Conservation (phyloP, 2,797 vertebrate species). For the Huso huso region DNA sequence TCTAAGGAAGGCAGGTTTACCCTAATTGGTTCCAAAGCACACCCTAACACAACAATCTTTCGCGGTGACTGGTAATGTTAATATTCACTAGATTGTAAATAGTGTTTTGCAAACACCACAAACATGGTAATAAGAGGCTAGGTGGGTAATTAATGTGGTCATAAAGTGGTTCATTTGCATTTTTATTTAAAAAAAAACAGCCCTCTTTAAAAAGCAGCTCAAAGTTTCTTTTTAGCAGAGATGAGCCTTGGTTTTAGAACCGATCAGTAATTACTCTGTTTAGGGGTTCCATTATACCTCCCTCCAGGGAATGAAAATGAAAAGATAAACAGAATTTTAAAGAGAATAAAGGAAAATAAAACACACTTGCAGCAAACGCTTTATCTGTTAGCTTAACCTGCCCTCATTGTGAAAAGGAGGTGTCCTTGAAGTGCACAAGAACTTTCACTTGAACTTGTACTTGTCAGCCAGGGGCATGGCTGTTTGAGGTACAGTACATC, state of each 20-base stretch:
- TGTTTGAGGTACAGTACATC: neutral
- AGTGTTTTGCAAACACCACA: constrained; percentile 90
- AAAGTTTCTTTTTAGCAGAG: constrained; percentile 72
- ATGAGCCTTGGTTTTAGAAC: constrained; percentile 74
- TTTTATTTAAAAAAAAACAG: constrained; percentile 63
- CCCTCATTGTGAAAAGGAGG: constrained; percentile 42
- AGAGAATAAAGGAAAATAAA: constrained; percentile 90
- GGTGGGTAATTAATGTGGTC: constrained; percentile 98
- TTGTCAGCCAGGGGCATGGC: neutral
- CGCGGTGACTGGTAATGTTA: constrained; percentile 70
- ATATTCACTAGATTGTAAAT: constrained; percentile 83
- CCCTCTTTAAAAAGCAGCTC: constrained; percentile 71
- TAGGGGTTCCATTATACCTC: constrained; percentile 74
- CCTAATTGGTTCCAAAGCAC: constrained; percentile 98
- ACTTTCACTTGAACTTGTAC: neutral
- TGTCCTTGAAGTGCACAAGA: constrained; percentile 25
- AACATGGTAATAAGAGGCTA: constrained; percentile 89
- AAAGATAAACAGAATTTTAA: constrained; percentile 98
- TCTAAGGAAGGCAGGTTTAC: constrained; percentile 59
- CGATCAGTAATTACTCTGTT: constrained; percentile 76
- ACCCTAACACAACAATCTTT: constrained; percentile 69
- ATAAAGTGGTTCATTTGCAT: constrained; percentile 98
- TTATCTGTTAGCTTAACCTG: constrained; percentile 69
- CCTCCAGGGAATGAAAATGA: constrained; percentile 77
- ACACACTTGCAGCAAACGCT: constrained; percentile 39